Evolutionary conservation across 2,797 vertebrate genomes (phyloP).

Genomic region (Acomys russatus): DNA sequence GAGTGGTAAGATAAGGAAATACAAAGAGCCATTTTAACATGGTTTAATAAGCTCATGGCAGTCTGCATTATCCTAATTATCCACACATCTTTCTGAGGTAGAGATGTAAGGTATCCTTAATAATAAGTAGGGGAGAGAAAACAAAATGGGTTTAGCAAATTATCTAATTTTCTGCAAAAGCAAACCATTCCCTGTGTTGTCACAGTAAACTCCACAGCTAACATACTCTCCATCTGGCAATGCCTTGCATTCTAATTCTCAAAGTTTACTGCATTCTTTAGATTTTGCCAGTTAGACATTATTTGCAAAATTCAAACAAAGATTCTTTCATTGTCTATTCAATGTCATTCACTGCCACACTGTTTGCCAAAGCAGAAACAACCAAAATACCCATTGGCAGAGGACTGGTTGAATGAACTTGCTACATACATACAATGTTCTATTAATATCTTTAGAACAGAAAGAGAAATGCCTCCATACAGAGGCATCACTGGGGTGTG

Average conservation of each 20-base stretch:
- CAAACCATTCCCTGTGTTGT: background rate
- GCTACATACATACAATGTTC: background rate
- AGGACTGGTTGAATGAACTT: background rate
- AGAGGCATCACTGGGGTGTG: background rate
- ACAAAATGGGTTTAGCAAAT: background rate
- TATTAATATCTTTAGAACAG: background rate
- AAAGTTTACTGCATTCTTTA: background rate
- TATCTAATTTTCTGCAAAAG: background rate
- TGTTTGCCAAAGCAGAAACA: constrained; percentile 27
- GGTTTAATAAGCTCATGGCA: background rate
- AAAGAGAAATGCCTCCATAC: background rate
- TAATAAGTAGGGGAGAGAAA: background rate
- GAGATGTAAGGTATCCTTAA: background rate
- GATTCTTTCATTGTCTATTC: background rate
- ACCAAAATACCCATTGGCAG: background rate
- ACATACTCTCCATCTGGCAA: too few relatives aligned
- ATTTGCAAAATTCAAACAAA: background rate
- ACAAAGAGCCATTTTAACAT: background rate
- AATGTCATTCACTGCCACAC: background rate
- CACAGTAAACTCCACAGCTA: background rate
- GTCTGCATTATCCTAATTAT: background rate
- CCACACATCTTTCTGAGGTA: background rate
- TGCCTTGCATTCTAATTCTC: background rate
- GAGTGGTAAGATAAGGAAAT: background rate
- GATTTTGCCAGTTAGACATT: background rate